Evolutionary conservation across 2,797 vertebrate species (phyloP), one percentile per base, ranked within the genome.

Genomic region (Gallirallus australis): DNA sequence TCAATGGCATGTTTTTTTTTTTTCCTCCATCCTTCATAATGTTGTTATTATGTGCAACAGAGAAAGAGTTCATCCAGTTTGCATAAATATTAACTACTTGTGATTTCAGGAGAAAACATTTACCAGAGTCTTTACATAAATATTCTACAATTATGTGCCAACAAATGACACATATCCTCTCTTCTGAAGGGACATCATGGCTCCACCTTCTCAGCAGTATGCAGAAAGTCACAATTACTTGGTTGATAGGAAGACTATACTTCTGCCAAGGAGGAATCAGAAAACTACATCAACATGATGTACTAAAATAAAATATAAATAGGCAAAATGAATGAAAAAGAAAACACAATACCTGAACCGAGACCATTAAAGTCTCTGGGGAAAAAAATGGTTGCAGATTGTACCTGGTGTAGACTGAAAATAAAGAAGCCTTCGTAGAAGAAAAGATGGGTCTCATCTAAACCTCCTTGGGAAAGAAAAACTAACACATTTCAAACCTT

Each of bases 71-170:
- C 60, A 70, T 84, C 19, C 16, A 14, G 23, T 65, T 87, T 89
- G 39, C 60, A 84, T 77, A 85, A 93, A 93, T 94, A 93, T 82
- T 90, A 93, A 50, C 78, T 77, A 50, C 39, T 53, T 71, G 19
- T 2, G 39, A 82, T 89, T 85, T 87, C 75, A 89, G 45, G 33
- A 86, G 35, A 90, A 92, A 86, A 64, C 23, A 45, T 54, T 42
- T 72, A 75, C 75, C 57, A 63, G 45, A 73, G 40, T 15, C 33
- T 92, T 90, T 0, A 0, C 65, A 81, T 87, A 92, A 94, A 84
- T 73, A 71, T 86, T 71, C 73, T 91, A 30, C 71, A 72, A 9
- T 57, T 86, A 31, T 2, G 27, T 69, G 35, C 53, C 80, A 85
- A 4, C 61, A 56, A 85, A 68, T 50, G 57, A 80, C 56, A 76